Evolutionary conservation across 2,113 vertebrate species (phyloP).

Genomic region (Thunnus thynnus): DNA sequence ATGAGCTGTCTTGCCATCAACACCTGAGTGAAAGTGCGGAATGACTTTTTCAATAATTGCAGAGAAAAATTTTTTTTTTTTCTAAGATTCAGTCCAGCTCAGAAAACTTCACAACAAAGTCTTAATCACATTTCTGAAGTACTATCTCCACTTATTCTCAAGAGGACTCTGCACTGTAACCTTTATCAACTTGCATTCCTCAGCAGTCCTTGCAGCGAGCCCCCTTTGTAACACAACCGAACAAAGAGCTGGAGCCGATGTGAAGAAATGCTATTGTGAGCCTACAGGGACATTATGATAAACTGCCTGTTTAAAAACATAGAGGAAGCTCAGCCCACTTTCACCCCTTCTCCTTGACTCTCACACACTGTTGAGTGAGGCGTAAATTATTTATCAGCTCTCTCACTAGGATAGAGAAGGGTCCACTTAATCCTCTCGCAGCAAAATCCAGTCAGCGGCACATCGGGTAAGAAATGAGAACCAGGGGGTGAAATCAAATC

Average conservation of each 20-base stretch:
- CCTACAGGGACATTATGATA: conserved; percentile 67
- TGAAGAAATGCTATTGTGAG: conserved; percentile 41
- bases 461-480: conserved; percentile 51
- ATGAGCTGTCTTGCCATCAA: not conserved
- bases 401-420: conserved; percentile 39
- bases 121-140: conserved; percentile 23
- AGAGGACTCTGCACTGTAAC: conserved; percentile 28
- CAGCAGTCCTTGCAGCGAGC: conserved; percentile 25
- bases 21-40: not conserved
- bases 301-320: conserved; percentile 67
- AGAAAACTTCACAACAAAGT: conserved; percentile 4
- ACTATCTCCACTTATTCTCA: conserved; percentile 25
- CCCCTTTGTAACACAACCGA: conserved; percentile 8
- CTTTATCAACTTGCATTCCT: conserved; percentile 43
- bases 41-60: not conserved
- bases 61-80: not conserved
- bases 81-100: not conserved
- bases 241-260: conserved; percentile 37
- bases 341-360: conserved; percentile 55
- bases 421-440: conserved; percentile 66
- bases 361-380: conserved; percentile 44
- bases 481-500: conserved; percentile 65
- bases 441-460: conserved; percentile 48
- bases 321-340: conserved; percentile 50
- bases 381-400: conserved; percentile 76